phyloP scores from a whole-genome alignment of 2,797 vertebrate species.

The Apogon talboti region DNA sequence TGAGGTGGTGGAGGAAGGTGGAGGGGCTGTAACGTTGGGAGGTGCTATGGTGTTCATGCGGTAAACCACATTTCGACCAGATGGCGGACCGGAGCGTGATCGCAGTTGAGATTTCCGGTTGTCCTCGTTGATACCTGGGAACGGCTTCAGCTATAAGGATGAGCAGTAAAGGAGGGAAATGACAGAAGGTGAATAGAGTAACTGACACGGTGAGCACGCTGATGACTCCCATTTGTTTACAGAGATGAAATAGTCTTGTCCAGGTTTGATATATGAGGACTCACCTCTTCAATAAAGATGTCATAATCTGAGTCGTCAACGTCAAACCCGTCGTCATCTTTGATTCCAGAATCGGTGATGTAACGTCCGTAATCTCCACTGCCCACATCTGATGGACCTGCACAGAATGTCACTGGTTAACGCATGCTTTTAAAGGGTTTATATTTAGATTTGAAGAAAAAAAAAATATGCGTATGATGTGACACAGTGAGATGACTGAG shows the following conservation, averaged over 20 bases:
- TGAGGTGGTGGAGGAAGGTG: conserved; percentile 29
- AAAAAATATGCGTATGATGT: too few species aligned
- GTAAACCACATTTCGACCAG: conserved; percentile 75
- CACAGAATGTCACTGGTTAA: not conserved
- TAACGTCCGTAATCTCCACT: conserved; percentile 87
- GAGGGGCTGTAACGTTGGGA: conserved; percentile 41
- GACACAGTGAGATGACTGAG: not conserved
- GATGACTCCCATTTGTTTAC: not conserved
- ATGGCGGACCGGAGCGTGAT: conserved; percentile 75
- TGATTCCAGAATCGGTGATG: conserved; percentile 76
- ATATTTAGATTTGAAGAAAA: not conserved
- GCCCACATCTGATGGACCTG: conserved; percentile 86
- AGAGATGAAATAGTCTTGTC: not conserved
- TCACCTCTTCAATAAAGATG: conserved; percentile 93
- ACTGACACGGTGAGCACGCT: too few species aligned
- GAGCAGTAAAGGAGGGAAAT: not conserved
- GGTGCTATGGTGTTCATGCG: conserved; percentile 71
- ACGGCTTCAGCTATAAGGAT: conserved; percentile 84
- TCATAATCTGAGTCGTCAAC: conserved; percentile 92
- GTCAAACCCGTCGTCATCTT: conserved; percentile 86
- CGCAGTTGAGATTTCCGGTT: conserved; percentile 86
- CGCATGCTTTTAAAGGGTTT: not conserved
- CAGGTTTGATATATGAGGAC: not conserved
- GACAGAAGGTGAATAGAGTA: not conserved
- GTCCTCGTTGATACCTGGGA: conserved; percentile 81